Percentiles rank a stretch among this genome's conserved stretches.
phyloP scores from a whole-genome alignment of 2,797 vertebrate genomes.

The Hemitrygon akajei region DNA sequence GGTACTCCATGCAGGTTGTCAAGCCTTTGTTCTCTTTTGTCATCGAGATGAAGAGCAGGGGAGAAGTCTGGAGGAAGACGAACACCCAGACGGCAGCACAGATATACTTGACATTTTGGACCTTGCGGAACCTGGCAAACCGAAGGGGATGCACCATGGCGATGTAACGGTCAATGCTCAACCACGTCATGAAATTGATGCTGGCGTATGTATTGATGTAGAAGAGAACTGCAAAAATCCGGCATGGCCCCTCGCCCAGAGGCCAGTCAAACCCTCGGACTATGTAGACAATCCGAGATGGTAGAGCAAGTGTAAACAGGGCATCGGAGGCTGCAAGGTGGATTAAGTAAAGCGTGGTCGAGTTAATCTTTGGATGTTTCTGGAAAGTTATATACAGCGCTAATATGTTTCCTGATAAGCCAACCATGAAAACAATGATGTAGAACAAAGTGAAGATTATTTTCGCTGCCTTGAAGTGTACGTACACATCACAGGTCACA shows the following conservation, averaged over 20 bases:
- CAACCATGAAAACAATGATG: constrained; percentile 58
- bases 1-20: constrained; percentile 73
- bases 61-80: constrained; percentile 57
- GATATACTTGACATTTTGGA: constrained; percentile 53
- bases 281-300: constrained; percentile 68
- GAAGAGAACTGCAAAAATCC: constrained; percentile 63
- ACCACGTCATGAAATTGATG: constrained; percentile 75
- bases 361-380: constrained; percentile 71
- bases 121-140: constrained; percentile 51
- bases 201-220: constrained; percentile 73
- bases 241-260: constrained; percentile 68
- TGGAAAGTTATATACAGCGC: constrained; percentile 68
- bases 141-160: constrained; percentile 67
- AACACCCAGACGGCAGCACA: constrained; percentile 64
- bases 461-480: constrained; percentile 51
- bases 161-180: constrained; percentile 72
- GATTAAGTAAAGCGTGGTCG: constrained; percentile 66
- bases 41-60: constrained; percentile 62
- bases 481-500: constrained; percentile 63
- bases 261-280: constrained; percentile 70
- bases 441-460: constrained; percentile 68
- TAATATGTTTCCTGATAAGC: constrained; percentile 64
- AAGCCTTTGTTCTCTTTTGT: constrained; percentile 47
- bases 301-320: constrained; percentile 70
- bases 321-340: constrained; percentile 73